Evolutionary conservation across 2,888 invertebrate genomes (phyloP), one percentile per base, ranked within the genome.

Genomic region (Isotomurus palustris): DNA sequence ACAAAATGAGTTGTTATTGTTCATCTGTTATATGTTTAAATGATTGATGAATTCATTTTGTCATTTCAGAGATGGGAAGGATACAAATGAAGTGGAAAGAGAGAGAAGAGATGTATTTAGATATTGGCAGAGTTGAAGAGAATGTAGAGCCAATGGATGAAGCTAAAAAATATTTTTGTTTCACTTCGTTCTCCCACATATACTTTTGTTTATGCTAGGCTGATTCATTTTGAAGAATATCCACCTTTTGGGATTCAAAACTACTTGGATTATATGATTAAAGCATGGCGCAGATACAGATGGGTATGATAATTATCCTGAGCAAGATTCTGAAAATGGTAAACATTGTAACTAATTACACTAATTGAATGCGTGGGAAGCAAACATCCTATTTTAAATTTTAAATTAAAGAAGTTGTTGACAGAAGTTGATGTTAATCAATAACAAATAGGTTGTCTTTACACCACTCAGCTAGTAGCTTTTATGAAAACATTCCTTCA

Each of bases 91-190:
- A n/a, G 22, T 21, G 24, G 24, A 62, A 63, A 27, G 62, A 64
- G 36, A 64, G 55, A 40, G 53, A 62, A 24, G 62, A 66, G 45
- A 58, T 63, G 29, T 64, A 65, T 14, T 54, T 58, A 52, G 64
- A 64, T 43, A 32, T 58, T n/a, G 47, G 35, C 49, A 58, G 65
- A 21, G 63, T 69, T 17, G 56, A 61, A 49, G 62, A 67, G 43
- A 69, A 69, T 47, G 64, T 67, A 28, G 67, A 69, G 32, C 68
- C 68, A n/a, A 45, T 62, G 22, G 67, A 67, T 40, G 68, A 21
- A 29, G 4, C 3, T 48, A n/a, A 48, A n/a, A 28, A 12, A 28
- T 48, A 19, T n/a, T 21, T 24, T 44, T 44, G 24, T 6, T 17
- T 12, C 25, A n/a, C 19, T 40, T 40, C 12, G 10, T 32, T 32